phyloP scores from a whole-genome alignment of 2,797 vertebrate species.

The Lates japonicus region DNA sequence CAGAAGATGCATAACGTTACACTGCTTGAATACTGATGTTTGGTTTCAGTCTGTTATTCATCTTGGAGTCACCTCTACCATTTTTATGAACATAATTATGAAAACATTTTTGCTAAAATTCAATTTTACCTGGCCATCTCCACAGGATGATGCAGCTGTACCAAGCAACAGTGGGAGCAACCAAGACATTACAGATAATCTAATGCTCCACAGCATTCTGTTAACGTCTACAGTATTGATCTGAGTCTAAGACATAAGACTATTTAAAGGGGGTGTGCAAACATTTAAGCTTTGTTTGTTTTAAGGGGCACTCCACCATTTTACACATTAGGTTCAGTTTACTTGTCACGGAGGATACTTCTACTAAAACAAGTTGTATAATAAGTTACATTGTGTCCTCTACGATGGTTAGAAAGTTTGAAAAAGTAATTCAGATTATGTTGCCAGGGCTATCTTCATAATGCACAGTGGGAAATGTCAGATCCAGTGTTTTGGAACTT shows the following conservation, averaged over 20 bases:
- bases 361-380: neutral
- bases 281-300: neutral
- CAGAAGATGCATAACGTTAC: conserved; percentile 8
- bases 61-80: conserved; percentile 16
- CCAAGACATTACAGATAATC: neutral
- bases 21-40: conserved; percentile 36
- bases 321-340: neutral
- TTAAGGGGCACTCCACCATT: neutral
- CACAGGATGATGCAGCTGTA: conserved; percentile 21
- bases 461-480: too few relatives aligned
- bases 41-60: conserved; percentile 23
- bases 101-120: conserved; percentile 9
- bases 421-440: neutral
- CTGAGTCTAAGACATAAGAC: neutral
- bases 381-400: too few relatives aligned
- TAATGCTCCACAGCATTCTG: neutral
- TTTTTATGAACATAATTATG: conserved; percentile 30
- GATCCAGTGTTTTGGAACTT: too few relatives aligned
- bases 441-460: neutral
- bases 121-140: neutral
- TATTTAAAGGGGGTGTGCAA: neutral
- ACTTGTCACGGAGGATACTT: neutral
- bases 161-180: neutral
- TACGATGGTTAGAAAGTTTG: neutral
- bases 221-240: neutral